phyloP scores from a whole-genome alignment of 2,113 vertebrate species.

The Aythya baeri region DNA sequence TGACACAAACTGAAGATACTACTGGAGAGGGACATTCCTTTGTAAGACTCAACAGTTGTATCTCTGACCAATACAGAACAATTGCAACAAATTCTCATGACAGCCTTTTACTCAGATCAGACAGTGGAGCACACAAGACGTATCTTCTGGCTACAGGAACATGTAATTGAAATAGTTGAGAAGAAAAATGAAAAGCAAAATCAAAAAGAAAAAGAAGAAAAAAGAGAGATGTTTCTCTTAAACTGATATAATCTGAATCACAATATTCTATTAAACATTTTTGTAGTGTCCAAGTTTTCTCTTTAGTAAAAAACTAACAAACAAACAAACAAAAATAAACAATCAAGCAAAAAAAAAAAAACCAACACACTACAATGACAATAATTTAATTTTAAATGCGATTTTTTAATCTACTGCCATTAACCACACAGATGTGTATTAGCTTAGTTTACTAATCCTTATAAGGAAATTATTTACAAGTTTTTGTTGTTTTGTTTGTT shows the following conservation, averaged over 20 bases:
- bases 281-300: too few species aligned
- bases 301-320: too few species aligned
- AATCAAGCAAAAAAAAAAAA: not conserved
- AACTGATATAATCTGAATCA: not conserved
- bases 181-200: not conserved
- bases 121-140: not conserved
- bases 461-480: not conserved
- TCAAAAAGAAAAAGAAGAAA: too few species aligned
- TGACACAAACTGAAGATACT: not conserved
- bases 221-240: not conserved
- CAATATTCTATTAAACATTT: not conserved
- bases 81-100: not conserved
- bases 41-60: not conserved
- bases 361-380: too few species aligned
- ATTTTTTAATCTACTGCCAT: not conserved
- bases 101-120: not conserved
- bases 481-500: too few species aligned
- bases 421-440: not conserved
- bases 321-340: not conserved
- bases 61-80: not conserved
- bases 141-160: not conserved
- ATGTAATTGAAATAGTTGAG: not conserved
- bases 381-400: not conserved
- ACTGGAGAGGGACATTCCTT: not conserved
- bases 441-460: not conserved